These are phyloP conservation scores for Urocolius indicus DNA, from an alignment of 2,113 vertebrate species.

Conservation along the genomic window DNA sequence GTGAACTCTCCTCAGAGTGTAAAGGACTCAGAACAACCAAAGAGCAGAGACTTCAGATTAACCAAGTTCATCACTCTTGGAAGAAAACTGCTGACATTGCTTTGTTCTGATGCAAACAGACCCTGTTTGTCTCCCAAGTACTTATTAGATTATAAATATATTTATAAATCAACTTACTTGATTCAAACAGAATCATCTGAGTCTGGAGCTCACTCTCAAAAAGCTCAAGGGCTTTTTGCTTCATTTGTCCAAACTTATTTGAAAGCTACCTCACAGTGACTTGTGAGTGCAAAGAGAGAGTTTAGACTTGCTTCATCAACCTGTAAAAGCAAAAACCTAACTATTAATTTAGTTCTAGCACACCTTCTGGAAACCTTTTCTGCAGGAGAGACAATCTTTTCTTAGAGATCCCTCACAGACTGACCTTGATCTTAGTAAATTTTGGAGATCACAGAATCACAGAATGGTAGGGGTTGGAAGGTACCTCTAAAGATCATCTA, in stretches of 20 bases:
- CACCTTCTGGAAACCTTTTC: neutral
- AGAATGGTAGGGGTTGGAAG: too few species aligned
- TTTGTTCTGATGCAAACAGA: neutral
- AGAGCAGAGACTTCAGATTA: neutral
- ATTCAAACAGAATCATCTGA: neutral
- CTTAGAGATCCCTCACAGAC: neutral
- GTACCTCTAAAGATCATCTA: too few species aligned
- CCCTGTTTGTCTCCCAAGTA: neutral
- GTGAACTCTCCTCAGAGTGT: neutral
- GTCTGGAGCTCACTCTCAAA: neutral
- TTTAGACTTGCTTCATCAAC: neutral
- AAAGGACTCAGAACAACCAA: neutral
- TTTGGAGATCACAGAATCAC: neutral
- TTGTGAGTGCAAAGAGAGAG: neutral
- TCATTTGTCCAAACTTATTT: neutral
- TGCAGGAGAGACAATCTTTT: neutral
- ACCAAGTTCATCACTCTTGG: neutral
- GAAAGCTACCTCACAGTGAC: neutral
- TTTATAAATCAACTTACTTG: neutral
- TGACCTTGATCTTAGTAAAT: neutral
- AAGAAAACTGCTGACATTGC: neutral
- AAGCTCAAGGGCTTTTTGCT: neutral
- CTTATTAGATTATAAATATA: neutral
- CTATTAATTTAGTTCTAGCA: neutral
- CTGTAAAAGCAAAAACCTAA: neutral